phyloP scores from a whole-genome alignment of 2,797 vertebrate species.

The Enoplosus armatus region DNA sequence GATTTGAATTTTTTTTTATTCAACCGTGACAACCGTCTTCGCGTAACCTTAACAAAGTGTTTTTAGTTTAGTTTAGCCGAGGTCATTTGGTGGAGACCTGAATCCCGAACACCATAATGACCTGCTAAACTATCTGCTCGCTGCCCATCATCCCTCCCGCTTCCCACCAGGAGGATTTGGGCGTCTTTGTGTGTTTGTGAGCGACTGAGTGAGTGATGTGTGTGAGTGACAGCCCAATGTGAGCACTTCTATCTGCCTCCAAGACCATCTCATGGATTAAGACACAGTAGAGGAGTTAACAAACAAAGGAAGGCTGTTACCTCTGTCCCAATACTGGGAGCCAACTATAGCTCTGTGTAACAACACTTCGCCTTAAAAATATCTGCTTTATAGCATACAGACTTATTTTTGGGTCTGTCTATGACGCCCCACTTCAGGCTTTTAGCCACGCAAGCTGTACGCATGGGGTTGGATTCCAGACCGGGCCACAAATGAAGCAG shows the following conservation, averaged over 20 bases:
- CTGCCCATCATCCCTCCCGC: slow-evolving; percentile 26
- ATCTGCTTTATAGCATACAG: neutral
- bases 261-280: neutral
- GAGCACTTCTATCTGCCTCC: slow-evolving; percentile 8
- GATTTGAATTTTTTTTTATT: neutral
- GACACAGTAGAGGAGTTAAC: neutral
- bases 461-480: too few species aligned
- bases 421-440: neutral
- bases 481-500: too few species aligned
- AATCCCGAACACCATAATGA: slow-evolving; percentile 41
- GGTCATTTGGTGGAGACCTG: slow-evolving; percentile 35
- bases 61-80: too few species aligned
- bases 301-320: slow-evolving; percentile 10
- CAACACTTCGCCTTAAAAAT: neutral
- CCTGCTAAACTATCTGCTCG: slow-evolving; percentile 30
- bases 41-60: too few species aligned
- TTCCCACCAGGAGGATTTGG: neutral
- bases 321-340: neutral
- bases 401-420: neutral
- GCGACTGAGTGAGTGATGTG: slow-evolving; percentile 44
- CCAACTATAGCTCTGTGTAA: neutral
- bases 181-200: neutral
- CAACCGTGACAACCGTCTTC: neutral
- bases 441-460: neutral
- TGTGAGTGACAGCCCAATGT: slow-evolving; percentile 43